A percentile compares a stretch with the other conserved stretches of the same genome.
Evolutionary conservation across 2,797 vertebrate species (phyloP).

Genomic region (Myripristis murdjan): DNA sequence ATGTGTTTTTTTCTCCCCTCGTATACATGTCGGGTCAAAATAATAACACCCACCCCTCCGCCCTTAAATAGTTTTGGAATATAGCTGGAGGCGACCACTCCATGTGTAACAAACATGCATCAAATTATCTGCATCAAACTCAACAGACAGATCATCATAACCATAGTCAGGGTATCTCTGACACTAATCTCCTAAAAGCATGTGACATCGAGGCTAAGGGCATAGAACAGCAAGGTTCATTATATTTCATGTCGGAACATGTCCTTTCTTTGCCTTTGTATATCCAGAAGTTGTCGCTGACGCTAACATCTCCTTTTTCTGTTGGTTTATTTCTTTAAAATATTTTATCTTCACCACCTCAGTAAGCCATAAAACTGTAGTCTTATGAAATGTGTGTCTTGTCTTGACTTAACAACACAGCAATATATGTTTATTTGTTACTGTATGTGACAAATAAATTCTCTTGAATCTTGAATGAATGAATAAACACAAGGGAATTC

Average conservation of each 20-base stretch:
- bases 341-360: background rate
- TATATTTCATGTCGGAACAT: conserved; percentile 56
- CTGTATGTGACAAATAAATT: too few species aligned
- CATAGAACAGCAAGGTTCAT: background rate
- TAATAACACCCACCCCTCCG: background rate
- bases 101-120: background rate
- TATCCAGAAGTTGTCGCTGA: background rate
- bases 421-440: too few species aligned
- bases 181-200: background rate
- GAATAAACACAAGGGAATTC: background rate
- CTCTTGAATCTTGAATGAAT: too few species aligned
- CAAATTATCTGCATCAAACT: conserved; percentile 1
- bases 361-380: background rate
- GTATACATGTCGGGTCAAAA: background rate
- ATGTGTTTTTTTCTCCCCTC: background rate
- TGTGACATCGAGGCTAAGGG: background rate
- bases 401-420: too few species aligned
- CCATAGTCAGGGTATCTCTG: background rate
- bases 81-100: background rate
- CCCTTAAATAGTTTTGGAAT: background rate
- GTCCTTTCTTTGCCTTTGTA: conserved; percentile 19
- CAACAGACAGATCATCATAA: background rate
- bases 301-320: too few species aligned
- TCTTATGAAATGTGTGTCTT: background rate
- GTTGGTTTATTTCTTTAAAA: too few species aligned